Evolutionary conservation across 2,113 vertebrate genomes (phyloP), one percentile per base, ranked within the genome.

Genomic region (Carassius gibelio): DNA sequence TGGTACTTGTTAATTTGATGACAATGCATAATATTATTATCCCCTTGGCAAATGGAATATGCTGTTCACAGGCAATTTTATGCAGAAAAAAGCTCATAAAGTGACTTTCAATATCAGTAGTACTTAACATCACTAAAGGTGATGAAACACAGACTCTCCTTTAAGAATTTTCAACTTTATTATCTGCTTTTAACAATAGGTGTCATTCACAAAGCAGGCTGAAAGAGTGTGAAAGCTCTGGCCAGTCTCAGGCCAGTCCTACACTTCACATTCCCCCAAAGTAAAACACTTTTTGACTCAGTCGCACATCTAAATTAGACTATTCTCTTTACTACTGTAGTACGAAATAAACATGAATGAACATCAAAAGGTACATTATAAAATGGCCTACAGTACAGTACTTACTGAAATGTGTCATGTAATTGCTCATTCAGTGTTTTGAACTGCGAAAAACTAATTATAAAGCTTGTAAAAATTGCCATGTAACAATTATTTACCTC

Each of bases 281-380:
- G 48, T 62, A 55, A 52, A 15, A 82, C 26, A 84, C 26, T 42
- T 62, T 52, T 82, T 81, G 13, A 52, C 15, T 42, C 21, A 72
- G 19, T 48, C 38, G n/a, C 78, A 66, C 78, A 81, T 14, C 38
- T 19, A 36, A 61, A 84, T 68, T 5, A 38, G 38, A 38, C 7
- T 6, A 5, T 42, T 42, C 42, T 42, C 42, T 42, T 42, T 42
- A 42, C 8, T 42, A 42, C 42, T 42, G 42, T 42, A 42, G 42
- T 42, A 42, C 42, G 38, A 42, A 42, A 42, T 42, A 42, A 42
- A 42, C 42, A 42, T 42, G 42, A 42, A 42, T 42, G 7, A 42
- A 42, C 42, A 42, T 42, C 42, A 42, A 42, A 42, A 42, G 42
- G 42, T 42, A 42, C 42, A 42, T 8, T 42, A 42, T 42, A 42